Base-by-base conservation (phyloP, 2,797 vertebrate species). In the Tolypeutes matacus region DNA sequence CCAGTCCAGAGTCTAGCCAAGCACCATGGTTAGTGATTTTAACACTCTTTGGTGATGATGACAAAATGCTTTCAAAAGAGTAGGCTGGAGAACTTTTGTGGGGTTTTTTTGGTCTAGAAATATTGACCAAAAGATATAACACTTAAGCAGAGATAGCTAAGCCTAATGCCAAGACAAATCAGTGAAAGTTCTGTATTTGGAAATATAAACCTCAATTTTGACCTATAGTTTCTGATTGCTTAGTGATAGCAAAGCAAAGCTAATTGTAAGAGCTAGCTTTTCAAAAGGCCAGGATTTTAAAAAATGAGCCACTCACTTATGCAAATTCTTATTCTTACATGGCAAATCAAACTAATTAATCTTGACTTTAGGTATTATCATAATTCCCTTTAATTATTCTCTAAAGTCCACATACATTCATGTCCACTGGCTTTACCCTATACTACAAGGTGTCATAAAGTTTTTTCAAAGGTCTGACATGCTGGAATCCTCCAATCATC, bases 31-130 rank as follows among this genome's bases (percentile, higher is more conserved):
- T 58, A 3, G 51, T 80, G 86, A 56, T 64, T 91, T 81, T 85
- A 89, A 84, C 42, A 36, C 51, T 58, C 76, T 62, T 58, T 21
- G 18, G 88, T 72, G n/a, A 36, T 6, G 27, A 73, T 72, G 86
- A 93, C 62, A 60, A 84, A 94, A 96, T 82, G n/a, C 92, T 91
- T 93, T 85, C 46, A 36, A 49, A 80, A 72, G 93, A 91, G 39
- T 21, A 76, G 25, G 18, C 72, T 85, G n/a, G 10, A 58, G 84
- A 83, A 14, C 51, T 70, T 87, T 70, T 7, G 46, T 46, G 46
- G 46, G 46, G 65, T 84, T 67, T 46, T 94, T 85, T 93, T 86
- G 73, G 51, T 72, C 64, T 75, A 77, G 76, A 83, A 84, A 81
- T 89, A 62, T 4, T 76, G 72, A 91, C 39, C 76, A 10, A 77